These are phyloP conservation scores for Adelphocoris suturalis DNA, from an alignment of 2,888 invertebrate species.

Conservation along the genomic window DNA sequence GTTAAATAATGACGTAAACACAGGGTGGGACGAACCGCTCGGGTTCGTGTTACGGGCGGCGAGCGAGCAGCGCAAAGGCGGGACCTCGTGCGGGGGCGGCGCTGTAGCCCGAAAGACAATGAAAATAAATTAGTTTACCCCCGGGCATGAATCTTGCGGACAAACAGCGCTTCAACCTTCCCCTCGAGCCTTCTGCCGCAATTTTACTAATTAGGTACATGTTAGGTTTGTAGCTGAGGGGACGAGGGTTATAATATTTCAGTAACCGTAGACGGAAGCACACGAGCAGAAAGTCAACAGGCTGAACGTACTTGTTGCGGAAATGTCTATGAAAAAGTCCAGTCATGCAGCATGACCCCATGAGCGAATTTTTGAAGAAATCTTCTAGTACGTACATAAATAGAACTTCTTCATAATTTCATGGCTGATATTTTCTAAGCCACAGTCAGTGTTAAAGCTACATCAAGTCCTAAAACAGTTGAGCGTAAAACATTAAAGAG, in stretches of 20 bases:
- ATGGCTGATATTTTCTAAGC: too few species aligned
- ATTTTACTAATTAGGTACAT: conserved; percentile 57
- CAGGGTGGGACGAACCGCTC: neutral
- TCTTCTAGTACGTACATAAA: too few species aligned
- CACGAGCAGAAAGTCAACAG: too few species aligned
- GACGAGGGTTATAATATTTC: neutral
- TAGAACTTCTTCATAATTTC: too few species aligned
- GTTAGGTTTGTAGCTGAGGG: neutral
- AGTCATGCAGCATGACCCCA: too few species aligned
- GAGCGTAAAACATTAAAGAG: too few species aligned
- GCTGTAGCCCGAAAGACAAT: conserved; percentile 46
- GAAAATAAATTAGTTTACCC: conserved; percentile 67
- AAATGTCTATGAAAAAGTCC: too few species aligned
- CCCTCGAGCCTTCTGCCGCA: conserved; percentile 17
- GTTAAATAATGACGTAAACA: conserved; percentile 43
- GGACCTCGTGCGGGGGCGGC: neutral
- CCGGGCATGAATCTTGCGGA: conserved; percentile 50
- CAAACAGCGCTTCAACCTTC: conserved; percentile 52
- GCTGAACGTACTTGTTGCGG: too few species aligned
- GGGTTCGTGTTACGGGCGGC: conserved; percentile 25
- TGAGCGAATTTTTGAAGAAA: too few species aligned
- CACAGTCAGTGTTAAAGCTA: too few species aligned
- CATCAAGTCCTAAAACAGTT: too few species aligned
- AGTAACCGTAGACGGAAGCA: neutral
- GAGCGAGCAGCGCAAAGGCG: conserved; percentile 10